Evolutionary conservation across 53 echinoderm and acorn worm species (phyloP), one percentile per base, ranked within the genome.

Genomic region (Paracentrotus lividus): DNA sequence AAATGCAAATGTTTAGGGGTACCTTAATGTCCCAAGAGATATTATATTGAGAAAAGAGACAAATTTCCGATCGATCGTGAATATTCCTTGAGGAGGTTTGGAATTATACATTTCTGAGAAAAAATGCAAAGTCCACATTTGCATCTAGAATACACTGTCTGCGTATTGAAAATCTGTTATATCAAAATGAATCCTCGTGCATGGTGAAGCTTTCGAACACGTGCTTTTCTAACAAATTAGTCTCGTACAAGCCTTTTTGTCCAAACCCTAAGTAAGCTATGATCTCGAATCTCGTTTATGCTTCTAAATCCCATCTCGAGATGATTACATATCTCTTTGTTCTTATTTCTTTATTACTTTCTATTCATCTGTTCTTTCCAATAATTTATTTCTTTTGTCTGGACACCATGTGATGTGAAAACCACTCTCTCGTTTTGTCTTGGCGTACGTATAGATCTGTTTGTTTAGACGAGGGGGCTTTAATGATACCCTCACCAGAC

Each of bases 301-400:
- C 47, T 47, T 5, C 47, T 44, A n/a, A 18, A 44, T 47, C 26
- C 47, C 81, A 81, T 49, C 26, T 13, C 81, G n/a, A 26, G 40
- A 81, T 81, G 14, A 81, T n/a, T 44, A 45, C 47, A 81, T 81
- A 81, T 81, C 47, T 81, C 81, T 81, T 81, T 81, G 81, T 81
- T 47, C 81, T 45, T 27, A 2, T 45, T n/a, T 47, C n/a, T 47
- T 23, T 26, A 81, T 81, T n/a, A 47, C 45, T 81, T 81, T 81
- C 47, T 69, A 38, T 36, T 81, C 81, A n/a, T 81, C 81, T 81
- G 81, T 81, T 81, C 81, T 27, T 45, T 81, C 44, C 81, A 81
- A 47, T 81, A 81, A 81, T 81, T 81, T 81, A 81, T 81, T 81
- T 81, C 81, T 81, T 81, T 81, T 81, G 81, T 81, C 47, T 81